phyloP scores from a whole-genome alignment of 2,113 vertebrate species.

The Egretta garzetta region DNA sequence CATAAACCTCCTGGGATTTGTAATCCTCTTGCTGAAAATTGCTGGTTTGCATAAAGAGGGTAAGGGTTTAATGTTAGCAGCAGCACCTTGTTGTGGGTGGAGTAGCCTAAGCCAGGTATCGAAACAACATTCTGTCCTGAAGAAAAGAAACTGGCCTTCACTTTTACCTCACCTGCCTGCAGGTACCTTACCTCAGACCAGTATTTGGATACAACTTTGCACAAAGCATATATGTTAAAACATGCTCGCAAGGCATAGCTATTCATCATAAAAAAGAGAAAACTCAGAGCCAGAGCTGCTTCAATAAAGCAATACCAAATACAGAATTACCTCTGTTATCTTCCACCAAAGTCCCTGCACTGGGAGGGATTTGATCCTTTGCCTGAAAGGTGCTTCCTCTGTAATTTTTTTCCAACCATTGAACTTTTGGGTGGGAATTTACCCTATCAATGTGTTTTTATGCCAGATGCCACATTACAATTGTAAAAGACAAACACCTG shows the following conservation, averaged over 20 bases:
- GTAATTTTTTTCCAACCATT: not conserved
- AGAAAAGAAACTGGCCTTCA: not conserved
- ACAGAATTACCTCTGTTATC: not conserved
- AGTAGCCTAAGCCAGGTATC: not conserved
- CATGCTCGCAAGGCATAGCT: not conserved
- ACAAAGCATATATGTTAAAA: not conserved
- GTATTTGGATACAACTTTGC: not conserved
- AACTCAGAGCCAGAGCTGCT: not conserved
- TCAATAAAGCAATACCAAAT: not conserved
- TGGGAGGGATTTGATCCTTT: not conserved
- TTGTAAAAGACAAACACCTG: not conserved
- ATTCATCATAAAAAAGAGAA: not conserved
- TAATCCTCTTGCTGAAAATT: not conserved
- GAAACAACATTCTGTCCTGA: not conserved
- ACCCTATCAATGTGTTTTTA: not conserved
- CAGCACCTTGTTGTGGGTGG: not conserved
- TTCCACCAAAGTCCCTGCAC: not conserved
- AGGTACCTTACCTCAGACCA: not conserved
- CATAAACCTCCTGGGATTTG: not conserved
- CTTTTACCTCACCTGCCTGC: not conserved
- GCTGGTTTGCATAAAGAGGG: not conserved
- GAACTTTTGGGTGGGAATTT: not conserved
- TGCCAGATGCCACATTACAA: not conserved
- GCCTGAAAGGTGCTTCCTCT: not conserved
- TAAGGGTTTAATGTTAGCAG: not conserved